Evolutionary conservation across 2,888 invertebrate genomes (phyloP), one percentile per base, ranked within the genome.

Genomic region (Stenoptilia bipunctidactyla): DNA sequence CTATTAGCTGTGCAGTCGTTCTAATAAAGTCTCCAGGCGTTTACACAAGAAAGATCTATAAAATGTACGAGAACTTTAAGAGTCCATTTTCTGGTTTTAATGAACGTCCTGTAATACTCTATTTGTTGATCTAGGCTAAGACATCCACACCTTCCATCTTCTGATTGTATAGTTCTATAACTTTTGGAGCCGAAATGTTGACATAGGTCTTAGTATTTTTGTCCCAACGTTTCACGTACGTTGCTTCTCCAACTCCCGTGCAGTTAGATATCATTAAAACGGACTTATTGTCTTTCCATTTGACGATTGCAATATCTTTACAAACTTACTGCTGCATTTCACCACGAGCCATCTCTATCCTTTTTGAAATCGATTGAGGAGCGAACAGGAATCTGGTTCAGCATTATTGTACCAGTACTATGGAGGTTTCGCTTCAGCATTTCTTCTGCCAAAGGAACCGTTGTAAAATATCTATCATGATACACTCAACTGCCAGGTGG

Each of bases 61-160:
- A 56, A 52, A 34, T 57, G 52, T 4, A 53, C 40, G 2, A 56
- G 38, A 5, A 56, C 51, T 42, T 56, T 58, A 5, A 61, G 34
- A 9, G 56, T 55, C 54, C 55, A 62, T 39, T 58, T 61, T 35
- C 40, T 49, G 0, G 56, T 56, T 50, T 58, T 60, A 3, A 54
- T 54, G 15, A 52, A 55, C 3, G 54, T 45, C 15, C 55, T 13
- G 12, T 59, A 54, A 34, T 54, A 53, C 36, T 53, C 50, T 40
- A 56, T 49, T 3, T 30, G 37, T 25, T 54, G 52, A 35, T 56
- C 51, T 0, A 52, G 41, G 10, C 51, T 0, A 52, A 41, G 10
- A 53, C 39, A 35, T 55, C 43, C 15, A 50, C 50, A 10, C 51
- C 48, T 1, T 44, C 45, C 44, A 47, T 45, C 5, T 25, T 5